A percentile compares a stretch with the other conserved stretches of the same genome.
These are phyloP conservation scores for Anadara kagoshimensis DNA, from an alignment of 1,140 invertebrate genomes.

Conservation along the genomic window DNA sequence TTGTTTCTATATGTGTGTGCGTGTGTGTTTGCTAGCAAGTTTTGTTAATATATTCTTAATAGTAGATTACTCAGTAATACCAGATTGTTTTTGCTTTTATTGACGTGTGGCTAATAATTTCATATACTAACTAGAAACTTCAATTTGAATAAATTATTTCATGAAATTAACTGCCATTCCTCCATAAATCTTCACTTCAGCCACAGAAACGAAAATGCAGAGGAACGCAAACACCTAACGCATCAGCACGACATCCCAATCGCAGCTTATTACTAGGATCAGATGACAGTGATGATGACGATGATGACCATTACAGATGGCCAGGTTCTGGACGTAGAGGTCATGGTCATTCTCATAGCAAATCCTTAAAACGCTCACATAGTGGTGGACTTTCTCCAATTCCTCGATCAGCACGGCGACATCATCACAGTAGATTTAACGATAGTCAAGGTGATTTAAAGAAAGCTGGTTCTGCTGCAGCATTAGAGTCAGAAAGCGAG, in stretches of 20 bases:
- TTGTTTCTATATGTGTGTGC: too few relatives aligned
- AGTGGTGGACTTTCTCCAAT: slow-evolving; percentile 11
- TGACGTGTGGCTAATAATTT: too few relatives aligned
- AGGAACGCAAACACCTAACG: slow-evolving; percentile 54
- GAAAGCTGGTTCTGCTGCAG: slow-evolving; percentile 51
- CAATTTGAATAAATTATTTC: too few relatives aligned
- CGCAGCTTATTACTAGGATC: slow-evolving; percentile 46
- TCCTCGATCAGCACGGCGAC: slow-evolving; percentile 27
- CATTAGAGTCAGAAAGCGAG: slow-evolving; percentile 66
- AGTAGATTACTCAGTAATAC: too few relatives aligned
- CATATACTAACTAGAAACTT: too few relatives aligned
- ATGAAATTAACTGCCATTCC: slow-evolving; percentile 47
- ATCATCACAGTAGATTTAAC: slow-evolving; percentile 36
- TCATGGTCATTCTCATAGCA: background rate
- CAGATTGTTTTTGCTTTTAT: too few relatives aligned
- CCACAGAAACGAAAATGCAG: slow-evolving; percentile 44
- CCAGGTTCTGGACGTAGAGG: slow-evolving; percentile 32
- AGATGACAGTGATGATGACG: slow-evolving; percentile 49
- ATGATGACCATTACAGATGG: slow-evolving; percentile 40
- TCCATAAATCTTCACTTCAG: slow-evolving; percentile 46
- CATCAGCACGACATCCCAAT: slow-evolving; percentile 43
- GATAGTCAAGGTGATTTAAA: slow-evolving; percentile 55
- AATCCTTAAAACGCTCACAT: slow-evolving; percentile 38
- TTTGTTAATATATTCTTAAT: too few relatives aligned
- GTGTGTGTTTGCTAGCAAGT: too few relatives aligned